Conservation (phyloP, 1,140 invertebrate species). For the Araneus ventricosus region DNA sequence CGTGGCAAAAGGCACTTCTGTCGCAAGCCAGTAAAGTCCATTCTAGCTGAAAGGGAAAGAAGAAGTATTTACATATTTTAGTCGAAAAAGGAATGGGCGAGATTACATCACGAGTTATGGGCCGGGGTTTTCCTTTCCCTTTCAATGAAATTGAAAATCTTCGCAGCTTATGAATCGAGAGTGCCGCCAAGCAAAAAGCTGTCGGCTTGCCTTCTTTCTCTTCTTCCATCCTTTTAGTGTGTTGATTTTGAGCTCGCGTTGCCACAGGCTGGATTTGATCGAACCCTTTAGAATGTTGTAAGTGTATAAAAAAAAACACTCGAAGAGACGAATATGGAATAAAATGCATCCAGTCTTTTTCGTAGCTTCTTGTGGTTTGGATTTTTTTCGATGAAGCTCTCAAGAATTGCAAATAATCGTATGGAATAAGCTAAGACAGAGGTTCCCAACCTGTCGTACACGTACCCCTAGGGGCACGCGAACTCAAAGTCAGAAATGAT, state of each 20-base stretch:
- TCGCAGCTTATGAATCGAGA: not conserved
- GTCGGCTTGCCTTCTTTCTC: not conserved
- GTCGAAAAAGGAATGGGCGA: not conserved
- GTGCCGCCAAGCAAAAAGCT: not conserved
- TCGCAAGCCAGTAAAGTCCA: not conserved
- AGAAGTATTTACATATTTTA: slow-evolving; percentile 7
- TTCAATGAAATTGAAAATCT: slow-evolving; percentile 18
- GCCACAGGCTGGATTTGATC: not conserved
- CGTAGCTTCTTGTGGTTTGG: too few relatives aligned
- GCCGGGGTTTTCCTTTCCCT: not conserved
- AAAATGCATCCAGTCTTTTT: too few relatives aligned
- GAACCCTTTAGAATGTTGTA: not conserved
- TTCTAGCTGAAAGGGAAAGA: slow-evolving; percentile 4
- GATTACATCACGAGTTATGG: not conserved
- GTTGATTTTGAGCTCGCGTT: not conserved
- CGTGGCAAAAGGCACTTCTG: not conserved
- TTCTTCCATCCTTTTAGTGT: not conserved
- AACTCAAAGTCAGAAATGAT: too few relatives aligned
- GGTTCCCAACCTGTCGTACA: too few relatives aligned
- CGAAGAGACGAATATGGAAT: too few relatives aligned
- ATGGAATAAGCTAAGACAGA: too few relatives aligned
- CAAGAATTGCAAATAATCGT: too few relatives aligned
- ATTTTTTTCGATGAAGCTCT: too few relatives aligned
- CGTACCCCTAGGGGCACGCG: too few relatives aligned
- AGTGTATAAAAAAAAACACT: not conserved